phyloP scores from a whole-genome alignment of 2,113 vertebrate genomes.

The Pseudopipra pipra region DNA sequence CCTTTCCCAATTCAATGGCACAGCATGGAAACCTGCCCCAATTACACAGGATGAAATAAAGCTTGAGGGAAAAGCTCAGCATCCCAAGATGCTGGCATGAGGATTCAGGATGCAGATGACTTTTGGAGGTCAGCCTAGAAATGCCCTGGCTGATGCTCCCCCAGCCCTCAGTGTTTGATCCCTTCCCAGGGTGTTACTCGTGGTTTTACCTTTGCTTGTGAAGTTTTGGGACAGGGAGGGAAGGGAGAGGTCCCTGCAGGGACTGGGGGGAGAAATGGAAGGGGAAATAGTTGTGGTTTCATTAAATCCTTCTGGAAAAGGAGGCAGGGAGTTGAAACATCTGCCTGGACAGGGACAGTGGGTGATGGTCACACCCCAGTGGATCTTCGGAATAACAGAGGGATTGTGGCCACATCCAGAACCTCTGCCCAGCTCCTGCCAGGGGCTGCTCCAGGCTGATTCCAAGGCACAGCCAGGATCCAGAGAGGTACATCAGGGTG shows the following conservation, averaged over 20 bases:
- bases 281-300: not conserved
- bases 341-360: fast-evolving
- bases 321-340: fast-evolving
- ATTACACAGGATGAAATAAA: not conserved
- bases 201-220: not conserved
- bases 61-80: constrained; percentile 11
- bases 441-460: not conserved
- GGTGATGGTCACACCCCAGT: not conserved
- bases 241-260: not conserved
- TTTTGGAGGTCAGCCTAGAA: not conserved
- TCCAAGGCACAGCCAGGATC: not conserved
- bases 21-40: constrained; percentile 11
- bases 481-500: fast-evolving
- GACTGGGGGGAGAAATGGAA: not conserved
- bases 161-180: fast-evolving
- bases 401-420: not conserved
- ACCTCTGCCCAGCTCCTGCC: not conserved
- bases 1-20: not conserved
- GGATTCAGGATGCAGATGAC: not conserved
- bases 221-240: not conserved
- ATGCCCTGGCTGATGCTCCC: not conserved
- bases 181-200: not conserved
- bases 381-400: fast-evolving
- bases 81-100: not conserved
- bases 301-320: not conserved